Percentiles rank a stretch among this genome's conserved stretches.
Evolutionary conservation across 2,797 vertebrate genomes (phyloP).

Genomic region (Chloroceryle amazona): DNA sequence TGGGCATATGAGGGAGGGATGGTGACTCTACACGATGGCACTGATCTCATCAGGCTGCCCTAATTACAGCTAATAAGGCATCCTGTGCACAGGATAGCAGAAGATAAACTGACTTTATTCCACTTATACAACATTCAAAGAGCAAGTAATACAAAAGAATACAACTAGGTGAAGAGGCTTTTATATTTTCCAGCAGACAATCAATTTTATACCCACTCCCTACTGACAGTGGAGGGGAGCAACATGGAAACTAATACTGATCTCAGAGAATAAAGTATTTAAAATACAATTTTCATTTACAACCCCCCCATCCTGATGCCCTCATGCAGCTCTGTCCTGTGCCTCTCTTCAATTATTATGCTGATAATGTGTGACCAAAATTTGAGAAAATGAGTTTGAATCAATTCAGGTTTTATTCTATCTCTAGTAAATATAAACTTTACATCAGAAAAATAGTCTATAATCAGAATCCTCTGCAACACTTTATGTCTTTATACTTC

Average conservation of each 20-base stretch:
- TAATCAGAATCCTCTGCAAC: neutral
- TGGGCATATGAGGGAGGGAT: rapidly evolving
- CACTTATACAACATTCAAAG: neutral
- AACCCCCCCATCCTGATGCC: rapidly evolving
- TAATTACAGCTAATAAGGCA: neutral
- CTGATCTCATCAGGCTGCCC: neutral
- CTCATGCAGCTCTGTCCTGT: neutral
- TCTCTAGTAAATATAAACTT: neutral
- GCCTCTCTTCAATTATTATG: neutral
- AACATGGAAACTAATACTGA: neutral
- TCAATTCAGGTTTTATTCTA: neutral
- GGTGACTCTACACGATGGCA: neutral
- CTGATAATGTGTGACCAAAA: neutral
- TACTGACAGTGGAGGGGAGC: neutral
- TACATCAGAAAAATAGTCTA: neutral
- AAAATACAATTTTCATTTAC: neutral
- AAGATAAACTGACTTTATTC: neutral
- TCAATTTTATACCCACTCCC: neutral
- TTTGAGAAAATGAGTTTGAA: neutral
- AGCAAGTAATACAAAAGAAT: neutral
- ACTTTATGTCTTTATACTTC: neutral
- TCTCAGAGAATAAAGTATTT: neutral
- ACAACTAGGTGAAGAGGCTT: neutral
- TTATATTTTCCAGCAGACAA: neutral
- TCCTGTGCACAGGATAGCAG: neutral